These are phyloP conservation scores for Zaprionus davidi DNA, from an alignment of 1,140 invertebrate genomes.

Conservation along the genomic window DNA sequence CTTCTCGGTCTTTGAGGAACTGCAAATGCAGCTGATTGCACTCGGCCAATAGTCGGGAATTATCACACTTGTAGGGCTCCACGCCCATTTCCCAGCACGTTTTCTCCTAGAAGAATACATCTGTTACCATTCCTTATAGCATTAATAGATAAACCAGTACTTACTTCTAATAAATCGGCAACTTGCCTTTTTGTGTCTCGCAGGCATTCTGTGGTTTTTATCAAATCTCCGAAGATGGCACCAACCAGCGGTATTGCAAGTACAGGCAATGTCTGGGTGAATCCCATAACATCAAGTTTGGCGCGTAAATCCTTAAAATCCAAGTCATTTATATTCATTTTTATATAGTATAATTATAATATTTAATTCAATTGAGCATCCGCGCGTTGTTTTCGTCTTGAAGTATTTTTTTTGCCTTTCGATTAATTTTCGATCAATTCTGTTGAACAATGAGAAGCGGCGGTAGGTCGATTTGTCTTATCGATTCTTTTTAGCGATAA, in stretches of 20 bases:
- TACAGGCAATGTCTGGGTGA: constrained; percentile 74
- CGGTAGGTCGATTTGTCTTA: constrained; percentile 16
- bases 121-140: not conserved
- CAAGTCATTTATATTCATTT: constrained; percentile 67
- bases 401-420: constrained; percentile 14
- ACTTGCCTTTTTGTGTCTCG: constrained; percentile 85
- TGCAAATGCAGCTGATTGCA: constrained; percentile 89
- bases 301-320: constrained; percentile 77
- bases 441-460: not conserved
- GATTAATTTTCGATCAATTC: constrained; percentile 32
- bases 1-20: constrained; percentile 87
- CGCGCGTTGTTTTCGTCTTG: constrained; percentile 40
- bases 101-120: constrained; percentile 84
- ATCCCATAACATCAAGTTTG: constrained; percentile 81
- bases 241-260: constrained; percentile 88
- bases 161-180: constrained; percentile 74
- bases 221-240: constrained; percentile 88
- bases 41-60: constrained; percentile 87
- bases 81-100: constrained; percentile 85
- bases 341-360: not conserved
- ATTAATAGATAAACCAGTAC: not conserved
- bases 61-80: constrained; percentile 89
- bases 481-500: not conserved
- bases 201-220: constrained; percentile 90
- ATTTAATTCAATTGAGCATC: constrained; percentile 19